A percentile compares a stretch with the other conserved stretches of the same genome.
These are phyloP conservation scores for Megaceryle maxima DNA, from an alignment of 2,113 vertebrate genomes.

Conservation along the genomic window DNA sequence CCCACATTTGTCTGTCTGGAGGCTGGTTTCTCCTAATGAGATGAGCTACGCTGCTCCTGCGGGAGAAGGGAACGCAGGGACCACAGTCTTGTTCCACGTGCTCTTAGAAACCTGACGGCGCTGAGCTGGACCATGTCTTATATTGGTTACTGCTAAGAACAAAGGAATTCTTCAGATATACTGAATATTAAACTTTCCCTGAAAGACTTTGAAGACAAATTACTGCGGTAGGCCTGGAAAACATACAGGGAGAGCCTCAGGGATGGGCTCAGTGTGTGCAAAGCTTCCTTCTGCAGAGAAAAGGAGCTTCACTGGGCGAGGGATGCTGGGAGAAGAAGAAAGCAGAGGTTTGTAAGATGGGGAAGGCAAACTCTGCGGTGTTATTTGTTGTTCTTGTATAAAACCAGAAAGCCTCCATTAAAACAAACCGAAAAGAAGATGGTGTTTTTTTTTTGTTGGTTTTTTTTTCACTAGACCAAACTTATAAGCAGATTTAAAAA, in stretches of 20 bases:
- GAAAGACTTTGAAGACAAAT: background rate
- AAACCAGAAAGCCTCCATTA: background rate
- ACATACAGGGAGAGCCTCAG: background rate
- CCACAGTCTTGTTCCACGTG: background rate
- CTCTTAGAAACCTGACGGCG: background rate
- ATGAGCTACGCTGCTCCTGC: background rate
- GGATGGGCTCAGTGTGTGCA: background rate
- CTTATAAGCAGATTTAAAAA: background rate
- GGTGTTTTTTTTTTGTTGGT: no score
- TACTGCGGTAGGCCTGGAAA: background rate
- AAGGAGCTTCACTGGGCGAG: background rate
- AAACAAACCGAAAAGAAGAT: background rate
- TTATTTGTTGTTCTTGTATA: accelerated
- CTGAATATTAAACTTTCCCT: background rate
- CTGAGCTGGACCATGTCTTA: background rate
- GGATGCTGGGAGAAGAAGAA: background rate
- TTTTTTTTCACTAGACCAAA: background rate
- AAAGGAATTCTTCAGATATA: background rate
- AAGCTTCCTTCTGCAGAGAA: background rate
- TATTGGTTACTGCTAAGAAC: background rate
- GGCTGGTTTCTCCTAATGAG: background rate
- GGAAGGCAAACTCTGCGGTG: background rate
- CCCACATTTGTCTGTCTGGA: background rate
- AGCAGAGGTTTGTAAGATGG: accelerated
- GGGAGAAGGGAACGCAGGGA: background rate